Conservation (phyloP, 2,797 vertebrate species). For the Megalops cyprinoides region DNA sequence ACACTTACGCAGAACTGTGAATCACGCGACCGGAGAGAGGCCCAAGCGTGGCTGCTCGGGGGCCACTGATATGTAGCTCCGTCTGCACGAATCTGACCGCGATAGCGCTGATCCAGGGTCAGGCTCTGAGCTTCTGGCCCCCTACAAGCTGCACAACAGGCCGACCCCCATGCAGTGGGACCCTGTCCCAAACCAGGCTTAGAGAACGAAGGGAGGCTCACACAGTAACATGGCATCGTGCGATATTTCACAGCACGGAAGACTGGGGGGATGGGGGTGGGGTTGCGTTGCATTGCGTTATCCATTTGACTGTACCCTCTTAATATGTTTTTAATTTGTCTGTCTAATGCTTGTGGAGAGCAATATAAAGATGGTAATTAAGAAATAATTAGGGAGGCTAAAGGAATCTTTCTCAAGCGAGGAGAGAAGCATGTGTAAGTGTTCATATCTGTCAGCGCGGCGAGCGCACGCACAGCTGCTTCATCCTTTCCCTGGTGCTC, state of each 20-base stretch:
- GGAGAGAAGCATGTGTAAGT: conserved; percentile 83
- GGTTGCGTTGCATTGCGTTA: too few relatives aligned
- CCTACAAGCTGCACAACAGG: too few relatives aligned
- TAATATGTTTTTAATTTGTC: conserved; percentile 68
- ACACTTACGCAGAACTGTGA: not conserved
- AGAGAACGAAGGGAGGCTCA: not conserved
- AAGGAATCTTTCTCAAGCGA: conserved; percentile 82
- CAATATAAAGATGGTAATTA: conserved; percentile 79
- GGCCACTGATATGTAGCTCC: not conserved
- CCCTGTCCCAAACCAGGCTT: not conserved
- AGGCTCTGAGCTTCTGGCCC: too few relatives aligned
- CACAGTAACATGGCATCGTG: not conserved
- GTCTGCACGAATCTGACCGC: not conserved
- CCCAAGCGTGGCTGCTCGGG: not conserved
- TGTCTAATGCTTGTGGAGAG: conserved; percentile 71
- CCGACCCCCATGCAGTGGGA: too few relatives aligned
- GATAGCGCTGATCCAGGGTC: too few relatives aligned
- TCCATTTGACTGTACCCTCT: conserved; percentile 58
- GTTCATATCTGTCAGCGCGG: conserved; percentile 87
- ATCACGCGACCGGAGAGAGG: not conserved
- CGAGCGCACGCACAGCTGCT: conserved; percentile 87
- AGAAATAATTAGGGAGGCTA: conserved; percentile 85
- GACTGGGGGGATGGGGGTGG: not conserved
- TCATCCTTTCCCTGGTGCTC: conserved; percentile 76
- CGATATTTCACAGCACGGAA: not conserved